phyloP scores from a whole-genome alignment of 2,113 vertebrate species.

The Myxocyprinus asiaticus region DNA sequence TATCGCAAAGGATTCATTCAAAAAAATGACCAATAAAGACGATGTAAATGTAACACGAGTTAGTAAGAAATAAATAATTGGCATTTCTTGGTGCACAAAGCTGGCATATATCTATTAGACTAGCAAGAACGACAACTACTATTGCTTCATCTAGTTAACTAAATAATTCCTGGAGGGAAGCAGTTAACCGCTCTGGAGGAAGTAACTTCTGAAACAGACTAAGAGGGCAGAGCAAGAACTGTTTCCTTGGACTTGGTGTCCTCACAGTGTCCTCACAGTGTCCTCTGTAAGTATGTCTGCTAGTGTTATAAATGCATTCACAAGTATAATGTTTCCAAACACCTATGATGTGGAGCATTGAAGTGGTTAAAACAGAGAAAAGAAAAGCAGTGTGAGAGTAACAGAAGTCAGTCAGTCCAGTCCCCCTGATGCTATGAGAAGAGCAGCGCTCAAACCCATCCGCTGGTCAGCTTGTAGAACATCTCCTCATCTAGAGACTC shows the following conservation, averaged over 20 bases:
- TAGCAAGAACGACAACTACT: too few species aligned
- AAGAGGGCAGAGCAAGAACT: background rate
- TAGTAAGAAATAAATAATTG: constrained; percentile 33
- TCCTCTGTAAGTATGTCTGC: background rate
- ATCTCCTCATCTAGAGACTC: constrained; percentile 98
- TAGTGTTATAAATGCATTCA: constrained; percentile 51
- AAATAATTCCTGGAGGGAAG: constrained; percentile 5
- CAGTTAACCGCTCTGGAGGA: background rate
- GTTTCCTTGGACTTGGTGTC: background rate
- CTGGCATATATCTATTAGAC: constrained; percentile 28
- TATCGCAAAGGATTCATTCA: constrained; percentile 7
- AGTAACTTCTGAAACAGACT: too few species aligned
- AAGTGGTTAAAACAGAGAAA: constrained; percentile 51
- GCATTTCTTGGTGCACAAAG: constrained; percentile 26
- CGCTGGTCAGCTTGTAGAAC: constrained; percentile 99
- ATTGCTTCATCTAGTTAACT: background rate
- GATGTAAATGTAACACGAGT: background rate
- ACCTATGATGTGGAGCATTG: constrained; percentile 61
- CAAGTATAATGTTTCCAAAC: constrained; percentile 40
- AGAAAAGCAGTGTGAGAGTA: constrained; percentile 48
- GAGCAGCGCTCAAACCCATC: constrained; percentile 85
- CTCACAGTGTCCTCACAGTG: background rate
- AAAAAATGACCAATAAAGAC: constrained; percentile 18
- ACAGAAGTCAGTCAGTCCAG: constrained; percentile 23
- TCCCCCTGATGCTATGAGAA: background rate